phyloP scores from a whole-genome alignment of 2,113 vertebrate genomes.

The Herpailurus yagouaroundi region DNA sequence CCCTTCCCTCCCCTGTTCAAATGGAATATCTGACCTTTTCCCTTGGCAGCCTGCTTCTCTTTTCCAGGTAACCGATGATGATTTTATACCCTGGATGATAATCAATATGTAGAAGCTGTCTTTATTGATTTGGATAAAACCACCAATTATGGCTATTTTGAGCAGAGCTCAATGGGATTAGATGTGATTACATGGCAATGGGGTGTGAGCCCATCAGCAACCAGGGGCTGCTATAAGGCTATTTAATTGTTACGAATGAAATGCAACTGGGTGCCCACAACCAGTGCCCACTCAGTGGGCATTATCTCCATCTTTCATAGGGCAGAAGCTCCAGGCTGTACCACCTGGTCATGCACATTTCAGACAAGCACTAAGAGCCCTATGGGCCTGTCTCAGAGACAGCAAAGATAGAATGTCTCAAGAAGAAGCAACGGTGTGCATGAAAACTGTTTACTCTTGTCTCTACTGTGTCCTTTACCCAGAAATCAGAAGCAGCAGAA shows the following conservation, averaged over 20 bases:
- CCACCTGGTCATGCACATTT: not conserved
- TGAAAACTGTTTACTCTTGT: slow-evolving; percentile 26
- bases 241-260: slow-evolving; percentile 60
- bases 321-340: slow-evolving; percentile 42
- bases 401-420: not conserved
- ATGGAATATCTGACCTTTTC: slow-evolving; percentile 77
- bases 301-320: not conserved
- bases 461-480: slow-evolving; percentile 47
- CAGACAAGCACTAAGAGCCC: slow-evolving; percentile 14
- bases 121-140: slow-evolving; percentile 81
- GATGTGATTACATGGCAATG: slow-evolving; percentile 76
- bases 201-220: slow-evolving; percentile 47
- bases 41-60: slow-evolving; percentile 65
- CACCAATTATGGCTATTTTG: slow-evolving; percentile 78
- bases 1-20: slow-evolving; percentile 41
- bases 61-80: slow-evolving; percentile 64
- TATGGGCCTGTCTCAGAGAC: slow-evolving; percentile 35
- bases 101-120: slow-evolving; percentile 78
- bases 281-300: not conserved
- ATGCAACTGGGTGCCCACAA: not conserved
- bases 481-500: slow-evolving; percentile 61
- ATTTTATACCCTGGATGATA: slow-evolving; percentile 77
- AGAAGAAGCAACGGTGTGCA: not conserved
- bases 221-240: slow-evolving; percentile 42
- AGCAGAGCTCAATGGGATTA: slow-evolving; percentile 72